Conservation (phyloP, 2,113 vertebrate genomes). For the Phasianus colchicus region DNA sequence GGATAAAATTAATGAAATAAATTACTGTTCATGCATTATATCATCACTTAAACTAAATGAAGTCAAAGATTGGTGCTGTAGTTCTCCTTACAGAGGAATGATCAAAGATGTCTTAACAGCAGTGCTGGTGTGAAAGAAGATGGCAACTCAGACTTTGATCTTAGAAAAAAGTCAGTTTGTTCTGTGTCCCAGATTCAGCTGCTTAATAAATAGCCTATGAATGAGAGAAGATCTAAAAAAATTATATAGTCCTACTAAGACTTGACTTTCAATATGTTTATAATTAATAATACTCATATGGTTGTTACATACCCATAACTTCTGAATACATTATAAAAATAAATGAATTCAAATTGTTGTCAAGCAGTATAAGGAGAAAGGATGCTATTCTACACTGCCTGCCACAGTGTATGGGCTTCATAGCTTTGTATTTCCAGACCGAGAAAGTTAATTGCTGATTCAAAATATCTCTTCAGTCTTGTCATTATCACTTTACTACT, state of each 20-base stretch:
- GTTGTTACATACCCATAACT: not conserved
- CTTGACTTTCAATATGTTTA: not conserved
- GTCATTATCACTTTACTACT: not conserved
- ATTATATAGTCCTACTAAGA: not conserved
- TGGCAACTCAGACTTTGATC: not conserved
- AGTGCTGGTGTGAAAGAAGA: not conserved
- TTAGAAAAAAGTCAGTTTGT: not conserved
- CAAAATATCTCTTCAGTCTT: not conserved
- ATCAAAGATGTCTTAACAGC: not conserved
- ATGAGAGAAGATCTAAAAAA: not conserved
- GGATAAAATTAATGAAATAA: not conserved
- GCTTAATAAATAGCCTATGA: not conserved
- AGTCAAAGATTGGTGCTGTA: not conserved
- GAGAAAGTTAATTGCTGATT: not conserved
- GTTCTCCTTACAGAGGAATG: not conserved
- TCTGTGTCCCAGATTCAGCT: not conserved
- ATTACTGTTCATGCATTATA: not conserved
- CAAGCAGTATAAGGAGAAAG: not conserved
- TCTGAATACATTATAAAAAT: not conserved
- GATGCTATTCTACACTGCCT: fast-evolving
- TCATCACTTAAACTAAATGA: fast-evolving
- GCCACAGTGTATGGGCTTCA: too few species aligned
- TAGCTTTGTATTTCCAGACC: not conserved
- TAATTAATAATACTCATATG: not conserved
- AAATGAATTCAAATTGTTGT: not conserved